Base-by-base conservation (phyloP, 2,888 invertebrate genomes). In the Pandemis cinnamomeana region DNA sequence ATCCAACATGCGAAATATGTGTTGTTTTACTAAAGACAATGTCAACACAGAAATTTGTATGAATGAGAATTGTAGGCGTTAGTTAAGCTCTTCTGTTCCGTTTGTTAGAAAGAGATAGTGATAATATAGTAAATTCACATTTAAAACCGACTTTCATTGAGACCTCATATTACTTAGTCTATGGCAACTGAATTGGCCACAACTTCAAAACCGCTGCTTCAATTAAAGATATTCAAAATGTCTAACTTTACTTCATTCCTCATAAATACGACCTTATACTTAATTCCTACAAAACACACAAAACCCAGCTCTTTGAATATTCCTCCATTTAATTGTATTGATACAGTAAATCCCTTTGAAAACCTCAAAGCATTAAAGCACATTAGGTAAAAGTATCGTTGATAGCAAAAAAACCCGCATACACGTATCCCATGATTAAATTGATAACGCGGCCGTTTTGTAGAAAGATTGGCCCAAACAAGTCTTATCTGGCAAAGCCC, bases 401-500 rank as follows among this genome's bases (percentile, higher is more conserved):
- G 75, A 76, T 75, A 71, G 71, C 68, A 73, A 78, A 80, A 82
- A 81, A 84, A 77, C 79, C 77, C 73, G 77, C 77, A 80, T 81
- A 80, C 81, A 55, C 55, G 20, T 87, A 84, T 84, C 83, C 80
- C 83, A 89, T 89, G 91, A 91, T 90, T 90, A 87, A 88, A 89
- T 88, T 87, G 91, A 90, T 90, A 91, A 87, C 83, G 83, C 81
- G 83, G 84, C 84, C 84, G 87, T 84, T 86, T 85, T 84, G 84
- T 83, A 78, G 81, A 87, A 87, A 87, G 88, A 88, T 88, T 87
- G 86, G 84, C 82, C 85, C 84, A 85, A 87, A 86, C 86, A 84
- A 86, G 86, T 83, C 86, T 89, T 91, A 90, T 90, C 89, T 85
- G 84, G 87, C 86, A 87, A 88, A 89, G 87, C 85, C 85, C 83